Evolutionary conservation across 2,113 vertebrate genomes (phyloP).

Genomic region (Nycticorax nycticorax): DNA sequence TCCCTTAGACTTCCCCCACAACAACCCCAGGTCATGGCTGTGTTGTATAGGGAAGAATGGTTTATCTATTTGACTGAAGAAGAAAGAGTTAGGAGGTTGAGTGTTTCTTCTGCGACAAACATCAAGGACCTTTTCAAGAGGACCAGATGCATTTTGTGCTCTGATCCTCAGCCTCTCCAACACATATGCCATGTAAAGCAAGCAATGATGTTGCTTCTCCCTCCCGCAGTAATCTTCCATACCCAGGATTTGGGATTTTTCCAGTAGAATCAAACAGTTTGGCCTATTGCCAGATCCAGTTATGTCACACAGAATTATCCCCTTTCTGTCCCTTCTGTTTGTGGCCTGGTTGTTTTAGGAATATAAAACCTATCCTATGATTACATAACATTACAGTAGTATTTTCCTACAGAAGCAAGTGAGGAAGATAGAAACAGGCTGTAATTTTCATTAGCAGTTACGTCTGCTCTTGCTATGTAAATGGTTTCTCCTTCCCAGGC

Average conservation of each 20-base stretch:
- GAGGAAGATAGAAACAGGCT: neutral
- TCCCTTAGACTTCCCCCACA: neutral
- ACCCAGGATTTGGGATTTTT: neutral
- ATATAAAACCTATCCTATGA: neutral
- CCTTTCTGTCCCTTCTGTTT: constrained; percentile 26
- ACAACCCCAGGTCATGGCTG: neutral
- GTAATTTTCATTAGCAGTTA: neutral
- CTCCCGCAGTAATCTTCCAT: neutral
- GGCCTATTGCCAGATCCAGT: neutral
- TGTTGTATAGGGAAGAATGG: too few species aligned
- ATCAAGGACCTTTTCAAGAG: neutral
- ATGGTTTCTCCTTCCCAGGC: neutral
- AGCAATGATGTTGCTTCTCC: neutral
- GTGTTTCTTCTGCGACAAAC: neutral
- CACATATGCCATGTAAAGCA: neutral
- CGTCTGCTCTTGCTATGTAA: neutral
- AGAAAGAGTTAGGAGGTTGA: neutral
- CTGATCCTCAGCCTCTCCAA: neutral
- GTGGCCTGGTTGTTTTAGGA: neutral
- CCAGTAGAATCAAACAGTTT: neutral
- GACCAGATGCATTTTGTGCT: neutral
- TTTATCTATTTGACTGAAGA: neutral
- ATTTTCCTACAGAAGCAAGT: neutral
- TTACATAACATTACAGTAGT: neutral
- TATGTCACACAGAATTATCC: neutral